Conservation (phyloP, 2,888 invertebrate species). For the Sisyra nigra region DNA sequence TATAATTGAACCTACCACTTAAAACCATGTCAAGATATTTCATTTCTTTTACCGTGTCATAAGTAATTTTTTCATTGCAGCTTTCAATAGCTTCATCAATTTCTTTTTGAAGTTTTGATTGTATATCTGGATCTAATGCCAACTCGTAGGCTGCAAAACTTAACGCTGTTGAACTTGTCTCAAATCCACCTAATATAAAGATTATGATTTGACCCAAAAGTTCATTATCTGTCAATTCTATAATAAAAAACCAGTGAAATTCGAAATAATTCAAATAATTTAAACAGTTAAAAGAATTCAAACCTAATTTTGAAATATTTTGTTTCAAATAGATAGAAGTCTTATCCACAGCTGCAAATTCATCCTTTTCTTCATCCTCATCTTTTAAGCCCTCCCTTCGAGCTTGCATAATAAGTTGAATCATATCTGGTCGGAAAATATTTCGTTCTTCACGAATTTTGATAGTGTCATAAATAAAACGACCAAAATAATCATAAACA, state of each 20-base stretch:
- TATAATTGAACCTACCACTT: conserved; percentile 10
- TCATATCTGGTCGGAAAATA: too few relatives aligned
- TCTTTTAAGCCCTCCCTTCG: too few relatives aligned
- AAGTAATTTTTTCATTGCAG: conserved; percentile 5
- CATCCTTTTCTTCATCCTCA: too few relatives aligned
- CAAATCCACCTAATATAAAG: conserved; percentile 10
- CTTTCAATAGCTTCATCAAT: conserved; percentile 9
- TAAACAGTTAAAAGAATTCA: neutral
- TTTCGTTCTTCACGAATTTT: too few relatives aligned
- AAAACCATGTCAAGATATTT: conserved; percentile 11
- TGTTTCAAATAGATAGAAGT: too few relatives aligned
- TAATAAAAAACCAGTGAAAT: too few relatives aligned
- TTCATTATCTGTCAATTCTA: conserved; percentile 9
- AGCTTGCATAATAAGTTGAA: too few relatives aligned
- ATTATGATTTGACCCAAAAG: conserved; percentile 9
- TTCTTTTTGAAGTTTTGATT: conserved; percentile 10
- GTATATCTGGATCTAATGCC: conserved; percentile 8
- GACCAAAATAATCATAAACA: too few relatives aligned
- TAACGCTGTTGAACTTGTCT: conserved; percentile 9
- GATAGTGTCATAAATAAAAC: too few relatives aligned
- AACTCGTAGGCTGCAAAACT: conserved; percentile 9
- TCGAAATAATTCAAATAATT: too few relatives aligned
- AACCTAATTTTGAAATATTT: too few relatives aligned
- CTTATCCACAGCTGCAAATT: too few relatives aligned
- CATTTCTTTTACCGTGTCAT: conserved; percentile 8